These are phyloP conservation scores for Muscicapa comitata DNA, from an alignment of 2,797 vertebrate genomes.

Conservation along the genomic window DNA sequence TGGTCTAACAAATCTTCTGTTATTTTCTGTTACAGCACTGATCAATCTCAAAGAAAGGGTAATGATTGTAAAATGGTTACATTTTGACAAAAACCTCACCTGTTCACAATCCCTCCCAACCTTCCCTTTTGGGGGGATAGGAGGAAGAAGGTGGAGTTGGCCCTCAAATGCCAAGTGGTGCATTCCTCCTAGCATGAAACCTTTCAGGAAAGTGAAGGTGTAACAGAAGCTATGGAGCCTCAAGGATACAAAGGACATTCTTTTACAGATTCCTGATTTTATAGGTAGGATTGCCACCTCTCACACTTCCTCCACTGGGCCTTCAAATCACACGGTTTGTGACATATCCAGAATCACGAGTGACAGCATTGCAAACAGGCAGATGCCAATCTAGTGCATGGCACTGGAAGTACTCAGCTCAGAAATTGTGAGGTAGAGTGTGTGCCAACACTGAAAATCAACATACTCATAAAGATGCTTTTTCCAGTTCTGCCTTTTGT, in stretches of 20 bases:
- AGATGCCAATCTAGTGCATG: background rate
- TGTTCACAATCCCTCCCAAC: background rate
- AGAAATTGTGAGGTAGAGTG: background rate
- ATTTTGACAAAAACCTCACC: background rate
- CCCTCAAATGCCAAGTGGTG: background rate
- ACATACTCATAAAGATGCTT: background rate
- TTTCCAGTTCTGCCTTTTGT: background rate
- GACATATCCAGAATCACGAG: background rate
- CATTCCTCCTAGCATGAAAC: background rate
- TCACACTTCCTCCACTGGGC: background rate
- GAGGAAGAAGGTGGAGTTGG: background rate
- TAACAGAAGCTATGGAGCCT: background rate
- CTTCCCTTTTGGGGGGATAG: rapidly evolving
- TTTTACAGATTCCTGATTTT: background rate
- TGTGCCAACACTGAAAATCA: background rate
- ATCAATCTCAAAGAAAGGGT: background rate
- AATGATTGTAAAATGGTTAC: rapidly evolving
- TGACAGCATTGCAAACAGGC: background rate
- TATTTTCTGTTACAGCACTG: background rate
- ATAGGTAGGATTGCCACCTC: background rate
- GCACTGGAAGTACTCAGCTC: background rate
- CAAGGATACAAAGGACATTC: background rate
- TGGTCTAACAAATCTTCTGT: background rate
- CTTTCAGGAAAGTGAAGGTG: background rate
- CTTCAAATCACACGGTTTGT: background rate